Evolutionary conservation across 2,888 invertebrate genomes (phyloP).

Genomic region (Ypsolopha sequella): DNA sequence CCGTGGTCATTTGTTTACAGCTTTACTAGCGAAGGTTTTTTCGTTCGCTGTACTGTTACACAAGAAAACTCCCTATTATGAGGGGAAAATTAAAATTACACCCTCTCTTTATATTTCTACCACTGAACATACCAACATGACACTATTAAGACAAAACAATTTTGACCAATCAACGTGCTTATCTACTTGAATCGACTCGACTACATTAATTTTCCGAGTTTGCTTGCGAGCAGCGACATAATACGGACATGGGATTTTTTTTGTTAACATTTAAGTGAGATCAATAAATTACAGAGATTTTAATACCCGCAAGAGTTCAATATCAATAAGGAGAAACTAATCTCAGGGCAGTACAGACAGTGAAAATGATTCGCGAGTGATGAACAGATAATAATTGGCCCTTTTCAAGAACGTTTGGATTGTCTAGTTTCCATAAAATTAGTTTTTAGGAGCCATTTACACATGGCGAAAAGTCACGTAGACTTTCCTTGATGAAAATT

Average conservation of each 20-base stretch:
- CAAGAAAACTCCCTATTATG: too few relatives aligned
- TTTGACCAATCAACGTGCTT: constrained; percentile 1
- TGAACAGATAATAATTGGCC: neutral
- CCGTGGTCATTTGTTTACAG: too few relatives aligned
- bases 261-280: neutral
- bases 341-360: neutral
- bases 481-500: constrained; percentile 19
- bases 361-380: neutral
- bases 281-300: neutral
- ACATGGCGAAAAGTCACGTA: constrained; percentile 68
- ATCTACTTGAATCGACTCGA: neutral
- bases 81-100: too few relatives aligned
- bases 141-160: neutral
- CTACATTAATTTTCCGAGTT: neutral
- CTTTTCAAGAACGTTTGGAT: neutral
- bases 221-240: neutral
- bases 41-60: too few relatives aligned
- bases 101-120: too few relatives aligned
- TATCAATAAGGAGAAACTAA: neutral
- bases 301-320: neutral
- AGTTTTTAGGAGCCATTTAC: constrained; percentile 58
- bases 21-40: too few relatives aligned
- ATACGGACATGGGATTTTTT: neutral
- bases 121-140: neutral
- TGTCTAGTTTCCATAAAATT: constrained; percentile 4